phyloP scores from a whole-genome alignment of 2,888 invertebrate genomes.

The Ennomos erosarius region DNA sequence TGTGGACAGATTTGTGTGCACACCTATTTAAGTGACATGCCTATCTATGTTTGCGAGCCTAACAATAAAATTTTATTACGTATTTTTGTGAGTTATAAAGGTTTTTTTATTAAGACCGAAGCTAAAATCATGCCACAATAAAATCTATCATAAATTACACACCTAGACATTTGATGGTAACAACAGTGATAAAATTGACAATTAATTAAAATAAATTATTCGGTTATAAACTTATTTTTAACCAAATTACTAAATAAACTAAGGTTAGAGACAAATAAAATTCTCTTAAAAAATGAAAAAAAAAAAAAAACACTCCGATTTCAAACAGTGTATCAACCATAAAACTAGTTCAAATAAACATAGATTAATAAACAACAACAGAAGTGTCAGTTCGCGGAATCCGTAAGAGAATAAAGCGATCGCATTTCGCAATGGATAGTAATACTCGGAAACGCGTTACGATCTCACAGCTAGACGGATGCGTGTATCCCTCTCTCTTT shows the following conservation, averaged over 20 bases:
- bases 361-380: constrained; percentile 78
- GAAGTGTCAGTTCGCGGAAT: constrained; percentile 80
- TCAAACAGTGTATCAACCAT: constrained; percentile 55
- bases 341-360: constrained; percentile 73
- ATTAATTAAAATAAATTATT: constrained; percentile 43
- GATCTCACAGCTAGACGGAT: constrained; percentile 75
- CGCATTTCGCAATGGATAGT: constrained; percentile 75
- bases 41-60: constrained; percentile 57
- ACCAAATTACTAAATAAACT: constrained; percentile 45
- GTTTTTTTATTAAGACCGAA: constrained; percentile 34
- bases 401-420: constrained; percentile 70
- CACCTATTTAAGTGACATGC: constrained; percentile 69
- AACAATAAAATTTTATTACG: constrained; percentile 42
- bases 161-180: constrained; percentile 31
- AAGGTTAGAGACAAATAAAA: constrained; percentile 36
- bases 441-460: constrained; percentile 76
- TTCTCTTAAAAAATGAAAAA: constrained; percentile 24
- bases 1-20: constrained; percentile 68
- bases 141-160: constrained; percentile 37
- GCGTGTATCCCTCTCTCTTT: constrained; percentile 75
- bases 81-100: constrained; percentile 36
- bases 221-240: constrained; percentile 39
- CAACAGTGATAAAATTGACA: constrained; percentile 39
- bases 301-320: constrained; percentile 55
- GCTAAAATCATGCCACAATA: constrained; percentile 32